These are phyloP conservation scores for Rhinophrynus dorsalis DNA, from an alignment of 2,797 vertebrate species.

Conservation along the genomic window DNA sequence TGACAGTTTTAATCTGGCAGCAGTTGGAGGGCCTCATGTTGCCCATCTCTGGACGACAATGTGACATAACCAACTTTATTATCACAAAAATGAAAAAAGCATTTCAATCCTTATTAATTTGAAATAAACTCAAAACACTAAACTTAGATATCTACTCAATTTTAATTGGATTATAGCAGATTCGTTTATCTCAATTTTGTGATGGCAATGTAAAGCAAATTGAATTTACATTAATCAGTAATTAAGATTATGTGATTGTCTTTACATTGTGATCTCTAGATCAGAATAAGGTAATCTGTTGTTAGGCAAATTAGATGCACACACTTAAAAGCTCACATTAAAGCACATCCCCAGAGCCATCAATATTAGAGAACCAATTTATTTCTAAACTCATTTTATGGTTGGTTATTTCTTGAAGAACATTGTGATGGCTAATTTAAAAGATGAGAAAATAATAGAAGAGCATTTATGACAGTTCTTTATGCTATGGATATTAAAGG, in stretches of 20 bases:
- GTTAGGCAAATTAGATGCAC: constrained; percentile 3
- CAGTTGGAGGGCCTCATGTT: no score
- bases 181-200: background rate
- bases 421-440: background rate
- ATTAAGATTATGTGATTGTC: background rate
- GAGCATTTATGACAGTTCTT: background rate
- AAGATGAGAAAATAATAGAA: constrained; percentile 7
- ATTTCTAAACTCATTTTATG: constrained; percentile 1
- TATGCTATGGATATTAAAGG: no score
- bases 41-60: no score
- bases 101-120: no score
- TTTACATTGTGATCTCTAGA: background rate
- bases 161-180: background rate
- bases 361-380: constrained; percentile 1
- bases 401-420: constrained; percentile 9
- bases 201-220: background rate
- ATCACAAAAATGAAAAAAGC: no score
- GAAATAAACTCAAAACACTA: no score
- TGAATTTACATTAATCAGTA: background rate
- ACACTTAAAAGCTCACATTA: constrained; percentile 10
- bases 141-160: background rate
- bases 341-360: constrained; percentile 1
- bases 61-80: no score
- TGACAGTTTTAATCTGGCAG: no score
- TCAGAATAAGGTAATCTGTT: background rate